phyloP scores from a whole-genome alignment of 2,888 invertebrate species.

The Eupelmus urozonus region DNA sequence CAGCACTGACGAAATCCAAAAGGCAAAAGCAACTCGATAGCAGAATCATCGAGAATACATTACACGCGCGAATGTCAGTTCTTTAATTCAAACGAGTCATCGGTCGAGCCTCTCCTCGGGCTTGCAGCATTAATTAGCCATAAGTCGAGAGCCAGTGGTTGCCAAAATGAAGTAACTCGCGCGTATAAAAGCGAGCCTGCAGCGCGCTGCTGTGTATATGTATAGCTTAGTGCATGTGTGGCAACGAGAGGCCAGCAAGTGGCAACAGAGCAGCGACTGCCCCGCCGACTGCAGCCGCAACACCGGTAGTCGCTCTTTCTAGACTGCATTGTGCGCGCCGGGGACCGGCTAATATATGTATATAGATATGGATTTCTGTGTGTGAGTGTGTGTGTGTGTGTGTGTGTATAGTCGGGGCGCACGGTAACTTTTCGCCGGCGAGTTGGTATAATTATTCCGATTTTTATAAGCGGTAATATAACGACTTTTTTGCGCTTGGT shows the following conservation, averaged over 20 bases:
- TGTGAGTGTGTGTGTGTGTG: background rate
- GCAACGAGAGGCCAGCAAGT: background rate
- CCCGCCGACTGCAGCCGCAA: slow-evolving; percentile 26
- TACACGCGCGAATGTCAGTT: background rate
- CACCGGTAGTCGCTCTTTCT: slow-evolving; percentile 51
- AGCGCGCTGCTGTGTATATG: too few species aligned
- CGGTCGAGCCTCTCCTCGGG: background rate
- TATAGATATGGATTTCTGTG: background rate
- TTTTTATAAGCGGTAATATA: background rate
- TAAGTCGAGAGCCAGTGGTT: slow-evolving; percentile 17
- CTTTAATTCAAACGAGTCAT: background rate
- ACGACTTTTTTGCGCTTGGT: background rate
- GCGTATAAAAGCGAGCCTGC: background rate
- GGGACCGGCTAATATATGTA: slow-evolving; percentile 8
- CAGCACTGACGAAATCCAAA: too few species aligned
- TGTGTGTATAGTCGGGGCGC: background rate
- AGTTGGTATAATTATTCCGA: background rate
- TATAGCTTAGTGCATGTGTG: background rate
- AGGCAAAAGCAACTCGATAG: background rate
- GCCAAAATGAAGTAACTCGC: slow-evolving; percentile 29
- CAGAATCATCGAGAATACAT: too few species aligned
- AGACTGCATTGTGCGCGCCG: slow-evolving; percentile 54
- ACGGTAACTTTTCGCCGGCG: background rate
- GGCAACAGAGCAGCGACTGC: slow-evolving; percentile 24
- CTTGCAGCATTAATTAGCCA: background rate